Evolutionary conservation across 2,797 vertebrate genomes (phyloP), one percentile per base, ranked within the genome.

Genomic region (Champsocephalus esox): DNA sequence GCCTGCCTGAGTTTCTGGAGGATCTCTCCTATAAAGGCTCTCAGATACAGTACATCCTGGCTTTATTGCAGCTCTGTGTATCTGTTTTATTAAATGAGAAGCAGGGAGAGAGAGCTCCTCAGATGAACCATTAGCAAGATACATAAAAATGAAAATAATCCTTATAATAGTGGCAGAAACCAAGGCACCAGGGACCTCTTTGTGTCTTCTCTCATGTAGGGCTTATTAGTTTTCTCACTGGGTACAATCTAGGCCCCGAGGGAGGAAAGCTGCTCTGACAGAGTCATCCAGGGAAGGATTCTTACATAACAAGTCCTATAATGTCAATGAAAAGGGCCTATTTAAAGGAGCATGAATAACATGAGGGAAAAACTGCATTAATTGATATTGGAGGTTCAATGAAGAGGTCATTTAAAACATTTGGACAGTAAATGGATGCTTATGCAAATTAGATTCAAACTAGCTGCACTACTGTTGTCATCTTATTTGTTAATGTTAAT

Each of bases 261-360:
- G 93, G 88, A 61, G 66, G 71, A 70, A 77, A 82, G 71, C 80
- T 43, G 71, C 85, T 92, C 84, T 86, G 80, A 86, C 85, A 87
- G 85, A 89, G 87, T 86, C 88, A 87, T 79, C 75, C 84, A 86
- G 77, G 83, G 85, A 86, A 83, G 83, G 75, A 86, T 77, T 82
- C 86, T 94, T 94, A 94, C 73, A 64, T 94, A 95, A 95, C 80
- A 75, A 87, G 83, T 87, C 78, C 28, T 81, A 84, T 90, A 92
- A 93, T 90, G 92, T 92, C 91, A 94, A 88, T 92, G 93, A 88
- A 90, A 88, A 82, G 57, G 67, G 58, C 74, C 78, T 66, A 77
- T 85, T 83, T 86, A 75, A 88, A 88, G 65, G 62, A 65, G 67
- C 82, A 85, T 80, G 80, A 87, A 86, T 80, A 77, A 77, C 70